Conservation (phyloP, 2,797 vertebrate species). For the Austrolebias charrua region DNA sequence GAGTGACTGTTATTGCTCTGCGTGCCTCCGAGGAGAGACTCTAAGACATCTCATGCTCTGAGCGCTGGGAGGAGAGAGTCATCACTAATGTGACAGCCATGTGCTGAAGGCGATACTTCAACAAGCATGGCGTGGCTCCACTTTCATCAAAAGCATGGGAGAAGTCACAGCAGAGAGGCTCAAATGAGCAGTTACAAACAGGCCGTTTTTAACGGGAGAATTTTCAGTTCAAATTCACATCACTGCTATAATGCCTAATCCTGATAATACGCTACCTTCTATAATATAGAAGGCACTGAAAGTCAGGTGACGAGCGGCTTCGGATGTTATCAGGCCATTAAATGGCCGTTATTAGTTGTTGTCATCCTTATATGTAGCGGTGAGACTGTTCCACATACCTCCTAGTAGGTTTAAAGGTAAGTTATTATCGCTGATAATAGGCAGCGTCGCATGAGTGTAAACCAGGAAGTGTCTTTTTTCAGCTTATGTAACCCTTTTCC, state of each 20-base stretch:
- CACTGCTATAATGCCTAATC: conserved; percentile 23
- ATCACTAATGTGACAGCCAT: conserved; percentile 59
- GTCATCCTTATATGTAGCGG: too few species aligned
- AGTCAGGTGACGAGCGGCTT: conserved; percentile 40
- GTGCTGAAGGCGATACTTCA: conserved; percentile 53
- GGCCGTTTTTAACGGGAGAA: conserved; percentile 32
- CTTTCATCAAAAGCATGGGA: conserved; percentile 51
- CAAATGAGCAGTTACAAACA: conserved; percentile 54
- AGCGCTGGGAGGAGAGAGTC: conserved; percentile 50
- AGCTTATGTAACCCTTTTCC: too few species aligned
- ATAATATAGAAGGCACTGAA: conserved; percentile 44
- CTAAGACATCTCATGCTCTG: conserved; percentile 50
- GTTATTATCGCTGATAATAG: too few species aligned
- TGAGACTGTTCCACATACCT: too few species aligned
- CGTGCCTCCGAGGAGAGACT: conserved; percentile 36
- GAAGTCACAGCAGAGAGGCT: conserved; percentile 47
- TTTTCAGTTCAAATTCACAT: conserved; percentile 50
- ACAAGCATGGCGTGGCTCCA: conserved; percentile 40
- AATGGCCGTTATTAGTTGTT: too few species aligned
- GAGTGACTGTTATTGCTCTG: conserved; percentile 40
- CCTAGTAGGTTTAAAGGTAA: too few species aligned
- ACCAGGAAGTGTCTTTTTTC: too few species aligned
- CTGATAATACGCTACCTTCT: conserved; percentile 51
- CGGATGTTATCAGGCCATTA: too few species aligned
- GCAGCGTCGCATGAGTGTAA: too few species aligned